Conservation (phyloP, 1,140 invertebrate species). For the Brachionus angularis region DNA sequence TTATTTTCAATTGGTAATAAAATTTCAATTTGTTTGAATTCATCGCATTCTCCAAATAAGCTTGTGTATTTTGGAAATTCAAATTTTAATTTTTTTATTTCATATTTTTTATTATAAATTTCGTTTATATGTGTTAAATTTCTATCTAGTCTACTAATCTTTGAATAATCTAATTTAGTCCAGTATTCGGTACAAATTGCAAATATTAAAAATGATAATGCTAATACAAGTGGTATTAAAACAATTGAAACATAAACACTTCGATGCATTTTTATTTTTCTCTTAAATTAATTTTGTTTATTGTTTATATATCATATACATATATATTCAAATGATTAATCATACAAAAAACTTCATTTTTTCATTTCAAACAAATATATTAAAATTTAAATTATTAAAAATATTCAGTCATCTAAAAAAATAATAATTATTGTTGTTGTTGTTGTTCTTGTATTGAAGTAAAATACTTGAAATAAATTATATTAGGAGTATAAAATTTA, state of each 20-base stretch:
- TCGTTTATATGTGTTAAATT: background rate
- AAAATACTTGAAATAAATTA: too few species aligned
- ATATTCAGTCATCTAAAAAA: too few species aligned
- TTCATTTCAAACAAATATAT: too few species aligned
- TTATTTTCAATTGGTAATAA: conserved; percentile 6
- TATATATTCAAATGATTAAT: too few species aligned
- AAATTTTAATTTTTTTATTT: conserved; percentile 40
- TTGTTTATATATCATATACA: too few species aligned
- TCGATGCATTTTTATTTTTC: conserved; percentile 34
- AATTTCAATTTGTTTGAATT: conserved; percentile 27
- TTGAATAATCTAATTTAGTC: conserved; percentile 22
- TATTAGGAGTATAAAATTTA: too few species aligned
- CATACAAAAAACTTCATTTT: too few species aligned
- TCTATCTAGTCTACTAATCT: too few species aligned
- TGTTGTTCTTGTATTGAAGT: too few species aligned
- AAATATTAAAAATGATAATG: conserved; percentile 24
- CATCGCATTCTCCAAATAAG: conserved; percentile 41
- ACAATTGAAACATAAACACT: conserved; percentile 37
- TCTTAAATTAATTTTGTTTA: background rate
- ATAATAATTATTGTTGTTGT: too few species aligned
- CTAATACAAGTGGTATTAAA: conserved; percentile 10
- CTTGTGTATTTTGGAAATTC: conserved; percentile 42
- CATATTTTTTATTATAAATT: background rate
- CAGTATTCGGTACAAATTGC: conserved; percentile 28
- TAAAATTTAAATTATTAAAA: too few species aligned